Conservation (phyloP, 2,797 vertebrate species). For the Syncerus caffer region DNA sequence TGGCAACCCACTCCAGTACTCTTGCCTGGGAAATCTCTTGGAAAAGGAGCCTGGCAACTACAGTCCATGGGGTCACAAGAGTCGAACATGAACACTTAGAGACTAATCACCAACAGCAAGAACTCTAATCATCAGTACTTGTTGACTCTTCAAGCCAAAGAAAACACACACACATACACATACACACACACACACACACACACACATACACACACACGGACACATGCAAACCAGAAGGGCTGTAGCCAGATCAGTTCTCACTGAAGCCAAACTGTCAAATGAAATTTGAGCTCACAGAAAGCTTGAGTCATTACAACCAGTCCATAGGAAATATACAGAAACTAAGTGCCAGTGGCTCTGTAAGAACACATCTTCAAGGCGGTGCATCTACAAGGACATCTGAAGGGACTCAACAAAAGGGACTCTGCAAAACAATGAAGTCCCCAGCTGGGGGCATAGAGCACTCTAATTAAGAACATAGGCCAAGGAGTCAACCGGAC, state of each 20-base stretch:
- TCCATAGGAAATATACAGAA: neutral
- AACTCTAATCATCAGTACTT: neutral
- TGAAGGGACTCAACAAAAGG: neutral
- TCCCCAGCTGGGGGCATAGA: neutral
- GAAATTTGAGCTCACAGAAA: neutral
- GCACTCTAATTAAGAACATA: neutral
- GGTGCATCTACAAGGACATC: neutral
- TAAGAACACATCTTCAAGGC: neutral
- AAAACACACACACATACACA: neutral
- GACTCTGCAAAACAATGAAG: neutral
- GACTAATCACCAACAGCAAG: neutral
- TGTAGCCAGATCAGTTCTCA: neutral
- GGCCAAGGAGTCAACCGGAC: neutral
- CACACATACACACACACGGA: neutral
- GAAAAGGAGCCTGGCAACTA: neutral
- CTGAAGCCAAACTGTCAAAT: neutral
- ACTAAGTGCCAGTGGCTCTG: neutral
- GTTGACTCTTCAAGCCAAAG: neutral
- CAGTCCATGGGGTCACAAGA: fast-evolving
- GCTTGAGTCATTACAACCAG: neutral
- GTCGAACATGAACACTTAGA: neutral
- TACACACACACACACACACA: fast-evolving
- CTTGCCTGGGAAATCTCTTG: neutral
- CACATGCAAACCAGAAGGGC: neutral
- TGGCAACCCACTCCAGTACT: neutral